Evolutionary conservation across 2,888 invertebrate species (phyloP), one percentile per base, ranked within the genome.

Genomic region (Rhagonycha fulva): DNA sequence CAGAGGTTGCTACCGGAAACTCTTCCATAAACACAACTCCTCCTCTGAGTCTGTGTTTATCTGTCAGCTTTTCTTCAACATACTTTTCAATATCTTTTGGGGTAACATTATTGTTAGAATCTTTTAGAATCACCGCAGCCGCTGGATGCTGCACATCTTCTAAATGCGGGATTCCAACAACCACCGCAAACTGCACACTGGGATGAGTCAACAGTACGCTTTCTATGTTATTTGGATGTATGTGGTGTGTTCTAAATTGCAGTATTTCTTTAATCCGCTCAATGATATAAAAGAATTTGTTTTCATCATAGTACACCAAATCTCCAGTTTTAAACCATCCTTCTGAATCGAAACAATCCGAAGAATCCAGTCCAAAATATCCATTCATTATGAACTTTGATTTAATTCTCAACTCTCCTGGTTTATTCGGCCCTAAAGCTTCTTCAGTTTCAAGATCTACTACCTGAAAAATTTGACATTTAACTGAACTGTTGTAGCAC

Each of bases 171-270:
- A 94, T 86, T 0, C 96, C 96, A 77, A 96, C 88, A 0, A 97
- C 96, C 0, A 94, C 96, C 0, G 93, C 95, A 82, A 96, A 96
- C 14, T 90, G 86, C 0, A 97, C 90, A 24, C 90, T 91, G 0
- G 94, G 93, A 86, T 95, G 94, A 26, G 90, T 89, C 74, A 93
- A 89, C 0, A 96, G 83, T 1, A 94, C 83, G 62, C 89, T 91
- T 86, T 96, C 96, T 24, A 96, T 85, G 84, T 96, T 95, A 0
- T 95, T 94, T 14, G 96, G 96, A 10, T 95, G 91, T 4, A 90
- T 89, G 81, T 89, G 89, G 84, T 88, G 84, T 70, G 84, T 86
- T 77, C 83, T 87, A 76, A 88, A 90, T 83, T 89, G 90, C n/a
- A 90, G 84, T 28, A 90, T 81, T 78, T 88, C 84, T 77, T 90